These are phyloP conservation scores for Spinus olivaceus DNA, from an alignment of 2,797 vertebrate species.

Conservation along the genomic window DNA sequence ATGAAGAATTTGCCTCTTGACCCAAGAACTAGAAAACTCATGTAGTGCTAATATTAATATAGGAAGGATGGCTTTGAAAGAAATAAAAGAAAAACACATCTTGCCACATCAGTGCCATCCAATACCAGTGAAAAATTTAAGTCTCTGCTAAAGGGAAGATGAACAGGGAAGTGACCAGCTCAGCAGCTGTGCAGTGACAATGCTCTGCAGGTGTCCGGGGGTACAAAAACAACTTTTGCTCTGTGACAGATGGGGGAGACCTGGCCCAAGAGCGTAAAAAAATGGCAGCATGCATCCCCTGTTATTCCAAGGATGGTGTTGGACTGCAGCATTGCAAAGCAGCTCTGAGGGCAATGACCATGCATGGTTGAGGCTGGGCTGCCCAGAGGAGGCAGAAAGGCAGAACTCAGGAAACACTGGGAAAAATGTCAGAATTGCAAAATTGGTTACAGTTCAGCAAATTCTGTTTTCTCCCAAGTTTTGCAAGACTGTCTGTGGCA, in stretches of 20 bases:
- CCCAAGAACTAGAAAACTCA: neutral
- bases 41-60: neutral
- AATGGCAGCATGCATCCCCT: accelerated
- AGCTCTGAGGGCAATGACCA: neutral
- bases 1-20: neutral
- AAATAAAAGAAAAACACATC: neutral
- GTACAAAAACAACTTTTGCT: neutral
- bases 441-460: neutral
- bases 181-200: neutral
- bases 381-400: neutral
- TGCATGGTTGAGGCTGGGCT: accelerated
- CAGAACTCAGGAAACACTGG: neutral
- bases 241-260: neutral
- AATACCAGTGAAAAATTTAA: neutral
- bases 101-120: neutral
- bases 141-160: neutral
- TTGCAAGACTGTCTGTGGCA: neutral
- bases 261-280: accelerated
- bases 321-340: neutral
- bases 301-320: accelerated
- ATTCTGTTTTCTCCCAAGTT: neutral
- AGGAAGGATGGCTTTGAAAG: neutral
- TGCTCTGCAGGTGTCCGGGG: neutral
- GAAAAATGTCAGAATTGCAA: neutral
- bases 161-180: neutral